Evolutionary conservation across 2,888 invertebrate species (phyloP).

Genomic region (Eupithecia inturbata): DNA sequence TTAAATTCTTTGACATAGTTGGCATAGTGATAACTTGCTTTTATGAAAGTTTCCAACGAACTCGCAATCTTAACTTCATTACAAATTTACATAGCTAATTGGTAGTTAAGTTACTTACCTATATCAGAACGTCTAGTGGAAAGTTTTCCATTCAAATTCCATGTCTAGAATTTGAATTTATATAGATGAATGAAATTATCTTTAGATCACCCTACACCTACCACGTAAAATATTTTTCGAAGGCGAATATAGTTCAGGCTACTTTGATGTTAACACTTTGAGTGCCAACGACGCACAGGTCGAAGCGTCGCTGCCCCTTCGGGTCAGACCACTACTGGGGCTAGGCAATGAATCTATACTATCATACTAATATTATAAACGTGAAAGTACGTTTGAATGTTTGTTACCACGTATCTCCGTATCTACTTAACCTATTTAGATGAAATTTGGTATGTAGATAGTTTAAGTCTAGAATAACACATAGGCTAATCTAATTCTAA

Average conservation of each 20-base stretch:
- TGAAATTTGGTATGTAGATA: too few relatives aligned
- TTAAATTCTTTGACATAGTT: slow-evolving; percentile 14
- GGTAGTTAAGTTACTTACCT: background rate
- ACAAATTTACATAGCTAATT: slow-evolving; percentile 10
- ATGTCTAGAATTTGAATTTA: background rate
- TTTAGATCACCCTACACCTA: too few relatives aligned
- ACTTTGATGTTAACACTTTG: background rate
- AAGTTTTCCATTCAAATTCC: background rate
- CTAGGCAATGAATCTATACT: background rate
- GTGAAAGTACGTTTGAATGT: too few relatives aligned
- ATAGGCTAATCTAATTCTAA: too few relatives aligned
- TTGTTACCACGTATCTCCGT: too few relatives aligned
- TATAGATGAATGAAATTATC: background rate
- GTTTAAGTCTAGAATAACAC: too few relatives aligned
- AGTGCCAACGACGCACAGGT: background rate
- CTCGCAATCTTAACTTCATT: background rate
- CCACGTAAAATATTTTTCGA: background rate
- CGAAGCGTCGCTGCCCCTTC: background rate
- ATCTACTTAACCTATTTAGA: too few relatives aligned
- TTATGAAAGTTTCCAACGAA: slow-evolving; percentile 2
- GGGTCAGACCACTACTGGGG: background rate
- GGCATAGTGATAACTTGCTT: slow-evolving; percentile 8
- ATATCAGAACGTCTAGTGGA: background rate
- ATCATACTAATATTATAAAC: too few relatives aligned
- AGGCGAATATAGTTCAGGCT: background rate